Evolutionary conservation across 2,888 invertebrate genomes (phyloP), one percentile per base, ranked within the genome.

Genomic region (Drosophila melanocephala): DNA sequence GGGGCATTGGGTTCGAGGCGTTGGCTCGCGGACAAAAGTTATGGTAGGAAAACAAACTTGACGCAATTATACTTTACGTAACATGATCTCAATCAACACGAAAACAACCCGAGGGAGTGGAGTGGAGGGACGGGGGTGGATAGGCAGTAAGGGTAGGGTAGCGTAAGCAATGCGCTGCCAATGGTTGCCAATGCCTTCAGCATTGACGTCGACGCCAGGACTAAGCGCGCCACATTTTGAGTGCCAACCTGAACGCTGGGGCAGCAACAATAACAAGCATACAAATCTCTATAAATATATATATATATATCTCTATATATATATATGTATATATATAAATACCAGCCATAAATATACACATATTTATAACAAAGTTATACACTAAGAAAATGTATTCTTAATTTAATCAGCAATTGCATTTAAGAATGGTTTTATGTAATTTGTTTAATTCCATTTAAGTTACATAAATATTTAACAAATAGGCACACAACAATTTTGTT

Each of bases 1-100:
- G 59, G 42, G 51, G 69, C 60, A 77, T 73, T 74, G 58, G 60
- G 83, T 69, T 67, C 80, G 83, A 71, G 75, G 77, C 86, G 75
- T 81, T 89, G 83, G 80, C 87, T 75, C 77, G 77, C 85, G 84
- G 81, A 89, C 85, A 85, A 89, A 89, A 86, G 88, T 86, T 89
- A 89, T 86, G 90, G 87, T 82, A 83, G 90, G 79, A 87, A 90
- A 90, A 87, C 87, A 91, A 84, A 87, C 90, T 91, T 90, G 89
- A 90, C 91, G 86, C 90, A 91, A 86, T 91, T 90, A 84, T 87
- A 81, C 90, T 87, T 91, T 91, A 84, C 89, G 91, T 91, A 91
- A 91, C 87, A 87, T 90, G 92, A 91, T 91, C 92, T 87, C 91
- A 91, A 91, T 90, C 89, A 91, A 89, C 90, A 89, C 82, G 84